Base-by-base conservation (phyloP, 2,888 invertebrate species). In the Andrena chrysosceles region DNA sequence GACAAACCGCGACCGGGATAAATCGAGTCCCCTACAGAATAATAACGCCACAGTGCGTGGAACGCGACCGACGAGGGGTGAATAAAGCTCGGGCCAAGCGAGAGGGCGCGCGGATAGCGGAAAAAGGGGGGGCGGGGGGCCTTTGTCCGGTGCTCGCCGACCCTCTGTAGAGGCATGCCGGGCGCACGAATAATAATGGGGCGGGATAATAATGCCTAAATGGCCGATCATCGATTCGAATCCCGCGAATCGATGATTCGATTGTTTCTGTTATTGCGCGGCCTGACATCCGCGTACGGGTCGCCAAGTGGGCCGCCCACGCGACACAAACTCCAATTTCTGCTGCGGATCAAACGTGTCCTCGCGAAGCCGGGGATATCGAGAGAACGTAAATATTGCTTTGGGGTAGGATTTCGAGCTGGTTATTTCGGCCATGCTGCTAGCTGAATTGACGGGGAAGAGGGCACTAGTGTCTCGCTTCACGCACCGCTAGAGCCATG, bases 201-300 rank as follows among this genome's bases (percentile, higher is more conserved):
- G 23, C 26, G 26, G 56, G 90, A 89, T 90, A 88, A 87, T 88
- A 85, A 87, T 81, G 85, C 81, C 67, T 83, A 80, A 91, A 87
- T 83, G 86, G 88, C 81, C 80, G 87, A 89, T 88, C 87, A 87
- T 82, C 87, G 83, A 90, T 89, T 90, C 85, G 84, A 29, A 66
- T 72, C 81, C 85, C 67, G 75, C 66, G 76, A 79, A 86, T 89
- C 84, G 80, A 82, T 89, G 85, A 89, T 88, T 89, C 91, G 89
- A 92, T 91, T 92, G 91, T 91, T 91, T 90, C 89, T 85, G 86
- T 81, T 83, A 87, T 89, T 89, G 89, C 86, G 73, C 82, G 79
- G 63, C 79, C 75, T 74, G 7, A 48, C 80, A 78, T 77, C 81
- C 77, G 83, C 66, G 73, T 73, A 72, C 76, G 16, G 72, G 20